phyloP scores from a whole-genome alignment of 2,113 vertebrate genomes.

The Entosphenus tridentatus region DNA sequence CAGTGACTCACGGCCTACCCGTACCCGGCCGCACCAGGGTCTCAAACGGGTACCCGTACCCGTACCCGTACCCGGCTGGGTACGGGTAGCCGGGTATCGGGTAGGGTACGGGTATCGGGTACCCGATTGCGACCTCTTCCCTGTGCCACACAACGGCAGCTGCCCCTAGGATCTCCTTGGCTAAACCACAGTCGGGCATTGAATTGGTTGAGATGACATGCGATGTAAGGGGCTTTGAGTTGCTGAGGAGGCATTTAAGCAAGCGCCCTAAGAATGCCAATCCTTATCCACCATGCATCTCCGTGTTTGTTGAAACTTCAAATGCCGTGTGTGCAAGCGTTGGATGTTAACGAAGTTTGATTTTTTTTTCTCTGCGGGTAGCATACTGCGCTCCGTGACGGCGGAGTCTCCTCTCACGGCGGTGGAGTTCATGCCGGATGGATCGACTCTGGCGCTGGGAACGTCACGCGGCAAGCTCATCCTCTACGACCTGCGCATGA shows the following conservation, averaged over 20 bases:
- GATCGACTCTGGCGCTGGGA: conserved; percentile 56
- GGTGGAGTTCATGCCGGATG: conserved; percentile 67
- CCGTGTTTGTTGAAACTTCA: conserved; percentile 3
- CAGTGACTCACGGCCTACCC: no score
- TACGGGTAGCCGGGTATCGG: no score
- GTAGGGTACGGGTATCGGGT: no score
- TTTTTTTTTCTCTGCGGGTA: conserved; percentile 14
- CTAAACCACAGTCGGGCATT: no score
- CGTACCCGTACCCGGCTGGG: no score
- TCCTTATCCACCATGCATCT: background rate
- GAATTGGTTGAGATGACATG: background rate
- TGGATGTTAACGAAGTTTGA: conserved; percentile 6
- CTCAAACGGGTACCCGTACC: no score
- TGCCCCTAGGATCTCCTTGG: no score
- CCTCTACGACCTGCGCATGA: conserved; percentile 73
- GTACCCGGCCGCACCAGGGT: no score
- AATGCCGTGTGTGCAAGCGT: background rate
- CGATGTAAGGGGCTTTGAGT: background rate
- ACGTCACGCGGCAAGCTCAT: conserved; percentile 71
- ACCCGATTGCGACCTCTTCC: no score
- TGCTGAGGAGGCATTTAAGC: background rate
- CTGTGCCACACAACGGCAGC: no score
- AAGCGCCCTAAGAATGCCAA: conserved; percentile 14
- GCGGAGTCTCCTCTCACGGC: conserved; percentile 62
- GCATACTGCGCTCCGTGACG: conserved; percentile 43